Base-by-base conservation (phyloP, 2,797 vertebrate genomes). In the Sebastes taczanowskii region DNA sequence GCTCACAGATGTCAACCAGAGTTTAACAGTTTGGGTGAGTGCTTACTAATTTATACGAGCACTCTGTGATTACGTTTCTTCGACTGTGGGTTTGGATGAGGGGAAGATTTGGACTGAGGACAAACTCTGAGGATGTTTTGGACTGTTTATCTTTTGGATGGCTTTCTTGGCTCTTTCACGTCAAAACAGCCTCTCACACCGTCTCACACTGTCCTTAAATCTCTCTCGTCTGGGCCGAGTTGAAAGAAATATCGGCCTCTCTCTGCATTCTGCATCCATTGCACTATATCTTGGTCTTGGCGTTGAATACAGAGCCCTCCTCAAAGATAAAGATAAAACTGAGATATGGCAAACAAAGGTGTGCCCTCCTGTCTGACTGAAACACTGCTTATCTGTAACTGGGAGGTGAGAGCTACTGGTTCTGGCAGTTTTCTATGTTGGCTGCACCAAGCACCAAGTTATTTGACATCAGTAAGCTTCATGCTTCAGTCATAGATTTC, bases 11-110 rank as follows among this genome's bases (percentile, higher is more conserved):
- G 92, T 92, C 90, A 88, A 42, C 52, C 84, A 58, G 86, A 93
- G 91, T 91, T 93, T 90, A 92, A 92, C 89, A 84, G 87, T 85
- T 89, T 79, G 81, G 76, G 74, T 83, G 86, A 93, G 90, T 89
- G 89, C 90, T 90, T 72, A 71, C 83, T 90, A 85, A 91, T 92
- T 91, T 86, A 89, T 88, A 88, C 66, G 69, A 88, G 87, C 55
- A 2, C 90, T 89, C 83, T 89, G 82, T 85, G 88, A 92, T 93
- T 88, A 88, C 59, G 80, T 89, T 77, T 80, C 73, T 83, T 64
- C 74, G 71, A 83, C 85, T 60, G 78, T 70, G 78, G 78, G 76
- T 83, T 84, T 87, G 84, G 76, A 85, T 38, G 71, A 81, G 61
- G 74, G 34, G 53, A 18, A 10, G 34, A 64, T 78, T 80, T 87